Evolutionary conservation across 1,140 invertebrate genomes (phyloP), one percentile per base, ranked within the genome.

Genomic region (Mizuhopecten yessoensis): DNA sequence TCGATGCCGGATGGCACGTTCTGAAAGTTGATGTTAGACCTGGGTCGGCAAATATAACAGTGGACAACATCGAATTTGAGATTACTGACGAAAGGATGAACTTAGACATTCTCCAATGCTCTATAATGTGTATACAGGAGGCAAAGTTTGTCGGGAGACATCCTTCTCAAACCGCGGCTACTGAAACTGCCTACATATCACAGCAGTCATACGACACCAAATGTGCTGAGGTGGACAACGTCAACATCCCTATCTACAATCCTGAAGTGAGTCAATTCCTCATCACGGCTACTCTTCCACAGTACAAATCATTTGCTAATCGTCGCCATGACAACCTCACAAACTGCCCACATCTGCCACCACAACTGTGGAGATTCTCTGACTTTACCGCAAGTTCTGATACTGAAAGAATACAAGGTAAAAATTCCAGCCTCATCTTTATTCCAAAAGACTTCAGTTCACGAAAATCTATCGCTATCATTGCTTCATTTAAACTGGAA

Each of bases 211-310:
- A 92, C 39, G 75, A 34, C 13, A 93, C 93, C 0, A 49, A 87
- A 34, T 94, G 94, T 89, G 94, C 94, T 15, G 94, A 94, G 49
- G 92, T 94, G n/a, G 94, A 94, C 57, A 94, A 94, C 88, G 92
- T 94, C 0, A 92, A 94, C 36, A 88, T 94, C 34, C 87, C 91
- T 49, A 34, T 93, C 3, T 94, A 93, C 86, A 87, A 91, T 34
- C 36, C 75, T 0, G 86, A 87, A 13, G 57, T 93, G 0, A 39
- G 57, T 7, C 90, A 91, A 45, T 94, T 94, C 34, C 75, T 88
- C n/a, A 87, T 94, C 20, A 92, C 91, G 0, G 91, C 94, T 33
- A 89, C 90, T 9, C 57, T 93, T 33, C 94, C 94, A 42, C 92
- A 90, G 34, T 94, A 94, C 89, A 89, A 86, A 33, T 90, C 93